A percentile compares a stretch with the other conserved stretches of the same genome.
Evolutionary conservation across 2,888 invertebrate genomes (phyloP).

Genomic region (Eilema sororculum): DNA sequence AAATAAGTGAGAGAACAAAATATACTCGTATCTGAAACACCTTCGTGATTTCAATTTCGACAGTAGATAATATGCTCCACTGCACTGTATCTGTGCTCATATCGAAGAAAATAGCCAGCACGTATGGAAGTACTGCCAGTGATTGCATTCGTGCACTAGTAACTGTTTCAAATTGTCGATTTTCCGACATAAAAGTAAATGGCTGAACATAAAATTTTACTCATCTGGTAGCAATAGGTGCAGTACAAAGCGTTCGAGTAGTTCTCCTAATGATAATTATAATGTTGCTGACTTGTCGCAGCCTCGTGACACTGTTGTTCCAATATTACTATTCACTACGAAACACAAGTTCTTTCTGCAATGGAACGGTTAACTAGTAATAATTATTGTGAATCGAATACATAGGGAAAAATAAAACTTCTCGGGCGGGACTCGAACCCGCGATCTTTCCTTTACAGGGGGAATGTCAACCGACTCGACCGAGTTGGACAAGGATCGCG

Average conservation of each 20-base stretch:
- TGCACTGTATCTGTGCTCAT: background rate
- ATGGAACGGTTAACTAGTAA: background rate
- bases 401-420: no score
- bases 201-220: background rate
- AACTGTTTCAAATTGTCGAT: background rate
- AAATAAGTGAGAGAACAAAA: background rate
- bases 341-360: background rate
- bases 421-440: no score
- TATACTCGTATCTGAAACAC: background rate
- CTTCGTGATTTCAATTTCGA: background rate
- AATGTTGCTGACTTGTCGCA: background rate
- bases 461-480: no score
- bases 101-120: background rate
- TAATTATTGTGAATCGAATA: no score
- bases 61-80: background rate
- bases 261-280: background rate
- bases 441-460: no score
- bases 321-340: background rate
- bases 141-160: background rate
- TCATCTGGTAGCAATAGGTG: background rate
- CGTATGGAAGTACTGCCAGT: background rate
- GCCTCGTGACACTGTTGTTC: background rate
- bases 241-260: background rate
- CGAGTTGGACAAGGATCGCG: no score
- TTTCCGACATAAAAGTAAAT: background rate